Base-by-base conservation (phyloP, 2,888 invertebrate genomes). In the Metalampra italica region DNA sequence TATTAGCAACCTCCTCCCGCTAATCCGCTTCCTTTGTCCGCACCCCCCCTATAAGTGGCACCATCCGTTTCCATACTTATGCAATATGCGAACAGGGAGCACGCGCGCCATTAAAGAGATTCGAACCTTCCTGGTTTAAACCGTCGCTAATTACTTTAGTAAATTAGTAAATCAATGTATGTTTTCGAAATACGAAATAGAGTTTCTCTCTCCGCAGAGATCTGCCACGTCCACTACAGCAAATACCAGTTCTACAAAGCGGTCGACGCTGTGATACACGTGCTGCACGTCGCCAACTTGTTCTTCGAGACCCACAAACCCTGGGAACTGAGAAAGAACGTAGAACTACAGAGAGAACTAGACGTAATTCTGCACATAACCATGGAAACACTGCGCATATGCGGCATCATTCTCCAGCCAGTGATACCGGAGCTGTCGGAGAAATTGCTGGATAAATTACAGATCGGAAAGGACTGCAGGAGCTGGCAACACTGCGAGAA, bases 231-330 rank as follows among this genome's bases (percentile, higher is more conserved):
- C 5, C 92, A 94, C 81, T 98, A 95, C 81, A 85, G 91, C 45
- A 91, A 93, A 52, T 94, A 93, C 68, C 93, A 96, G 64, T 95
- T 97, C 82, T 95, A 97, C 87, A 93, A 93, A 79, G 96, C 92
- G 0, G 93, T 95, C 0, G 96, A 98, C 71, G 87, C 91, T 0
- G 92, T 96, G 0, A 93, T 98, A 78, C 85, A 91, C 9, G 91
- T 93, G 0, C 82, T 98, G 9, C 94, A 95, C 67, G 83, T 92
- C 29, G 93, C 96, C 13, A 99, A 99, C 87, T 86, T 92, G 52
- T 96, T 98, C 90, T 94, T 99, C 66, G 95, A 98, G 68, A 87
- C 93, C 3, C 91, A 93, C 61, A 94, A 95, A 74, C 98, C 98
- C 0, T 99, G 99, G 99, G 92, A 94, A 59, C 88, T 98, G 51